Conservation (phyloP, 2,113 vertebrate species). For the Phaetusa simplex region DNA sequence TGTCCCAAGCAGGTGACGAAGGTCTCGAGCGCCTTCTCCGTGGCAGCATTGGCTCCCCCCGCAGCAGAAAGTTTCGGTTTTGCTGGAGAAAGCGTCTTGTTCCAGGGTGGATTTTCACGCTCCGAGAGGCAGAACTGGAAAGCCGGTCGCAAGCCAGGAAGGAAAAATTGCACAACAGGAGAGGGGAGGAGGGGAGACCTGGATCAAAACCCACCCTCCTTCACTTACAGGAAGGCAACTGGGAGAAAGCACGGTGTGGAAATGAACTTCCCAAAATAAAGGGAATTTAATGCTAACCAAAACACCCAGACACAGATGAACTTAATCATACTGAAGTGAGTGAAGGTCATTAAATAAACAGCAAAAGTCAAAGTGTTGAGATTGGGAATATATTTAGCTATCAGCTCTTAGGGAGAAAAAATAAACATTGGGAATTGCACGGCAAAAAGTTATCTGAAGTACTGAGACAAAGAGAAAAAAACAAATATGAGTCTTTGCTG, state of each 20-base stretch:
- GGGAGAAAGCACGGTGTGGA: not conserved
- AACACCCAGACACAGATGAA: not conserved
- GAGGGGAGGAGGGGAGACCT: not conserved
- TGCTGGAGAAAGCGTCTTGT: not conserved
- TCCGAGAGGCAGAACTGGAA: not conserved
- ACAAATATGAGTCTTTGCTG: not conserved
- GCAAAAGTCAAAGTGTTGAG: not conserved
- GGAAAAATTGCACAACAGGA: not conserved
- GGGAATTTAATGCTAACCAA: slow-evolving; percentile 24
- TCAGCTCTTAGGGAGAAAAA: not conserved
- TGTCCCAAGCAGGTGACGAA: not conserved
- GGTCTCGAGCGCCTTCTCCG: not conserved
- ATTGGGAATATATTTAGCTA: not conserved
- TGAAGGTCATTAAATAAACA: slow-evolving; percentile 1
- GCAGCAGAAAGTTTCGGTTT: not conserved
- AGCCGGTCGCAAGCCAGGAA: not conserved
- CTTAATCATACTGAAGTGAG: not conserved
- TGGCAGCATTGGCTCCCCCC: fast-evolving
- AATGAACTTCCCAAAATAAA: slow-evolving; percentile 12
- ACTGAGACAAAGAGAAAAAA: not conserved
- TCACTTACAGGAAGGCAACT: slow-evolving; percentile 14
- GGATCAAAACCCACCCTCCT: not conserved
- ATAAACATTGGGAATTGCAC: not conserved
- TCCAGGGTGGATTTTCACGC: not conserved
- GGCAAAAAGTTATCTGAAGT: not conserved